Base-by-base conservation (phyloP, 30 jellyfish, hydroid and myxozoan genomes). In the Cassiopea xamachana region DNA sequence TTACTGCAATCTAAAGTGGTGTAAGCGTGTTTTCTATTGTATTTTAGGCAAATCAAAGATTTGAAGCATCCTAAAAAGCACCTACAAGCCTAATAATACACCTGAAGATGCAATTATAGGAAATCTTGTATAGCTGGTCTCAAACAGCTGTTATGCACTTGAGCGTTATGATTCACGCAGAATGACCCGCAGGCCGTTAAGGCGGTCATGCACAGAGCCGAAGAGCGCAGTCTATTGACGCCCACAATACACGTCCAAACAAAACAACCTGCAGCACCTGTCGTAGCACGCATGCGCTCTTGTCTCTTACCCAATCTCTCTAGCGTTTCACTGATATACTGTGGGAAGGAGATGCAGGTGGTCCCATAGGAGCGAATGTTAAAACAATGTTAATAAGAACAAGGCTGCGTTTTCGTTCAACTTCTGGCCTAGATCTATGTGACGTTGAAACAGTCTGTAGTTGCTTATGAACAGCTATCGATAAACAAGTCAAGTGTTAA, bases 201-300 rank as follows among this genome's bases (percentile, higher is more conserved):
- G 91, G 97, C 97, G 89, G 93, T 91, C 93, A 91, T 74, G 97
- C 93, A 83, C 92, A 84, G 89, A 92, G 88, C 92, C 93, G 91
- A 76, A 84, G 81, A 83, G 91, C 92, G 85, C 85, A 90, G 85
- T 88, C 97, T 75, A 90, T 90, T 82, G 92, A 84, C 89, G 93
- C 91, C 82, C 91, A 79, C 96, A 89, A 89, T 89, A 89, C 91
- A 83, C 90, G 77, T 75, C 90, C 90, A 83, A 91, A 91, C 97
- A 91, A 91, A 91, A 91, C 93, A 91, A 91, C 97, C 97, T 83
- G 97, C 91, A 77, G 87, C 97, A 91, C 97, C 97, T 91, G 97
- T 79, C 92, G 77, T 83, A 27, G 10, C 83, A 71, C 97, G 97
- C 97, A 91, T 91, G 97, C 97, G 97, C 90, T 75, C 62, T 84